Conservation (phyloP, 1,140 invertebrate species). For the Ridgeia piscesae region DNA sequence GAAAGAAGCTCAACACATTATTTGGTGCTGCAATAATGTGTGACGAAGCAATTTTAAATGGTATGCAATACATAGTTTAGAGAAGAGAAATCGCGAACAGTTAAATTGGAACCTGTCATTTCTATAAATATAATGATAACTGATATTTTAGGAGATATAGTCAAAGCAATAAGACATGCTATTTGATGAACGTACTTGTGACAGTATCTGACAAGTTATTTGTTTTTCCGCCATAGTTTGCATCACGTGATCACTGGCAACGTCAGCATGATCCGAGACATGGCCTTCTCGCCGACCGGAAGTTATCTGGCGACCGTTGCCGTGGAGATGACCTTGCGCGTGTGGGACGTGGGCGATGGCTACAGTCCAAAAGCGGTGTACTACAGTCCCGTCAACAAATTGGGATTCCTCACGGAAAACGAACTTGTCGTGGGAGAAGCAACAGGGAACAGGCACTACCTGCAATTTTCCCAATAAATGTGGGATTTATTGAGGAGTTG, state of each 20-base stretch:
- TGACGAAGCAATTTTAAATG: no score
- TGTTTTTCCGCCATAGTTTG: neutral
- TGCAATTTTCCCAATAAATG: neutral
- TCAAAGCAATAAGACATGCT: neutral
- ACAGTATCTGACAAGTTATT: neutral
- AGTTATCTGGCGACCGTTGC: slow-evolving; percentile 1
- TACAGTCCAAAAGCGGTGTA: neutral
- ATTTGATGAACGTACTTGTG: neutral
- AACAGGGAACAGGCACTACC: slow-evolving; percentile 11
- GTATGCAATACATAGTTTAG: no score
- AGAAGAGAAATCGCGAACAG: no score
- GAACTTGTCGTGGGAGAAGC: slow-evolving; percentile 7
- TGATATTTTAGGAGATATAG: neutral
- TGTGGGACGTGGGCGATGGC: neutral
- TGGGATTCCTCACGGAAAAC: slow-evolving; percentile 16
- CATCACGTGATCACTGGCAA: neutral
- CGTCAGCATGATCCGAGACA: neutral
- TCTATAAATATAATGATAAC: neutral
- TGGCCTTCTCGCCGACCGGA: neutral
- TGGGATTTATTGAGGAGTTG: neutral
- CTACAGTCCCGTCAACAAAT: slow-evolving; percentile 20
- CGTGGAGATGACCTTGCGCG: slow-evolving; percentile 18
- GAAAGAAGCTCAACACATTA: no score
- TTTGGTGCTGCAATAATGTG: no score
- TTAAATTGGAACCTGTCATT: neutral